Conservation (phyloP, 2,888 invertebrate genomes). For the Agrotis clavis region DNA sequence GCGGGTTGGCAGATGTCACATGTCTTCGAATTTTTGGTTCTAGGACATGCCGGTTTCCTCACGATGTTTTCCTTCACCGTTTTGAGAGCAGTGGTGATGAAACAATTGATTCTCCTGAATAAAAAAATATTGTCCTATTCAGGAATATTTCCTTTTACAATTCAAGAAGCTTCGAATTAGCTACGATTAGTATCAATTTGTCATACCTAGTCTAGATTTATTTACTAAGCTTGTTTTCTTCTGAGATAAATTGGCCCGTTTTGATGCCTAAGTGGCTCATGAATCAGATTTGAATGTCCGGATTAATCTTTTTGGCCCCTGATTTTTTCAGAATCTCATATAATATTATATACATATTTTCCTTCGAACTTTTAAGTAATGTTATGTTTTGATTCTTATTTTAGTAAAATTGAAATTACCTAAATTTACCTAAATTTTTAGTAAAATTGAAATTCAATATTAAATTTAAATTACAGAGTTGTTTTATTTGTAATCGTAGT, state of each 20-base stretch:
- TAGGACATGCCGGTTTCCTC: no score
- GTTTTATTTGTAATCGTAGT: conserved; percentile 6
- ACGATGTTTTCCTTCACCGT: no score
- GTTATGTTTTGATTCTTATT: not conserved
- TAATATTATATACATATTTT: not conserved
- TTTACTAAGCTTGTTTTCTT: conserved; percentile 29
- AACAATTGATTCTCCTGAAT: no score
- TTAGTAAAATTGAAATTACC: conserved; percentile 15
- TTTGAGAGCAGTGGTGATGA: no score
- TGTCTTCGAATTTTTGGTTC: no score
- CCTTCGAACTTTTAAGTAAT: not conserved
- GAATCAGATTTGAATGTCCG: conserved; percentile 18
- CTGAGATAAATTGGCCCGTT: conserved; percentile 21
- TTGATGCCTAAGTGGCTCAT: conserved; percentile 13
- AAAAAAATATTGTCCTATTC: not conserved
- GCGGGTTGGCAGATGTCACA: no score
- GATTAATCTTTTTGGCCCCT: not conserved
- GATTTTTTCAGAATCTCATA: not conserved
- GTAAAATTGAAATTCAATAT: conserved; percentile 8
- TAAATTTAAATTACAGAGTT: not conserved
- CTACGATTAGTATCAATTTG: conserved; percentile 35
- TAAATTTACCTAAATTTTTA: no score
- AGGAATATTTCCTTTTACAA: conserved; percentile 17
- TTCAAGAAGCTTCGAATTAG: conserved; percentile 3
- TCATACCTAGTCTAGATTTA: conserved; percentile 20